A percentile compares a stretch with the other conserved stretches of the same genome.
Evolutionary conservation across 2,113 vertebrate genomes (phyloP).

Genomic region (Apaloderma vittatum): DNA sequence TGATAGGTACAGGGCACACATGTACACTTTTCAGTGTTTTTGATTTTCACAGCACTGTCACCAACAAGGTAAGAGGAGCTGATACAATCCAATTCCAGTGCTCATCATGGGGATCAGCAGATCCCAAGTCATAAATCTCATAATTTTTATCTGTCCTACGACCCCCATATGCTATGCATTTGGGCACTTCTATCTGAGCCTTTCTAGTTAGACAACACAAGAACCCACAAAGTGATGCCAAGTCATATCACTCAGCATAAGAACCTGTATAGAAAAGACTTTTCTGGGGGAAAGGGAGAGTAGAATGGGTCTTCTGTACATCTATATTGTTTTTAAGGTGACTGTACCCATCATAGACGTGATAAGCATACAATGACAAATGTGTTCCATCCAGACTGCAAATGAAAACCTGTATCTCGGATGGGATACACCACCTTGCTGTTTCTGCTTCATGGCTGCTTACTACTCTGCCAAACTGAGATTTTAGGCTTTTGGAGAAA

Average conservation of each 20-base stretch:
- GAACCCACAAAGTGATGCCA: not conserved
- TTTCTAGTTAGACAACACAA: not conserved
- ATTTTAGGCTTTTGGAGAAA: not conserved
- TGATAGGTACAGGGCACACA: too few relatives aligned
- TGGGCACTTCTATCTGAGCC: not conserved
- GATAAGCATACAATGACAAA: not conserved
- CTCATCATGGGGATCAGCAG: not conserved
- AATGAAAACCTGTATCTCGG: not conserved
- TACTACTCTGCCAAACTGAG: not conserved
- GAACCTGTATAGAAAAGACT: not conserved
- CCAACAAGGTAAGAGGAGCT: not conserved
- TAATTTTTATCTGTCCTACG: not conserved
- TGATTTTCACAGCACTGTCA: not conserved
- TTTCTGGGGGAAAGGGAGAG: rapidly evolving
- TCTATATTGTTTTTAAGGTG: not conserved
- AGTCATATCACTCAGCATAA: not conserved
- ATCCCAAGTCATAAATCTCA: not conserved
- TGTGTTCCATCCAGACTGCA: not conserved
- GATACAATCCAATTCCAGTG: not conserved
- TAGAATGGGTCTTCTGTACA: not conserved
- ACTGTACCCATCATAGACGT: not conserved
- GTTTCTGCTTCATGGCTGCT: not conserved
- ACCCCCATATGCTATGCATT: not conserved
- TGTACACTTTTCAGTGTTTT: rapidly evolving
- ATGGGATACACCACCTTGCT: not conserved